Conservation (phyloP, 2,797 vertebrate genomes). For the Tokudaia muenninki region DNA sequence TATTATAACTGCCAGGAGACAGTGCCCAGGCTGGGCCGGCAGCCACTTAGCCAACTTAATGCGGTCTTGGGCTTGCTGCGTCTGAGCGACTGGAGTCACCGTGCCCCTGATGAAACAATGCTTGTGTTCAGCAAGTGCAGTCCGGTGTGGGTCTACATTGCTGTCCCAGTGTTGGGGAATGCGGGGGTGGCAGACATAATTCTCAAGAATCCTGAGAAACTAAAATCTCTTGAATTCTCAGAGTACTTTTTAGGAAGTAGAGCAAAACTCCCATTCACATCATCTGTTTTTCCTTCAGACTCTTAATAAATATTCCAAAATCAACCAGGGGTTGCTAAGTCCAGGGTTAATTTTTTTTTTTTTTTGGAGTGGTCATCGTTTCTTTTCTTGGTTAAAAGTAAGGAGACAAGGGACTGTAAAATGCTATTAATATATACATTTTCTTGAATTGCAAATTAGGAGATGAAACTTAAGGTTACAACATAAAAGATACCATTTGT, state of each 20-base stretch:
- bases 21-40: not conserved
- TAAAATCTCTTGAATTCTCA: constrained; percentile 48
- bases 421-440: constrained; percentile 25
- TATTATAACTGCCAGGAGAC: not conserved
- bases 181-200: not conserved
- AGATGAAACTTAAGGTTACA: constrained; percentile 29
- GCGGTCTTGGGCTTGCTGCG: not conserved
- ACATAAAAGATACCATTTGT: constrained; percentile 10
- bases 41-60: not conserved
- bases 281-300: constrained; percentile 43
- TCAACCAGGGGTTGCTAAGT: constrained; percentile 35
- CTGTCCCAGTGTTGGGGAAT: not conserved
- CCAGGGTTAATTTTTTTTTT: not conserved
- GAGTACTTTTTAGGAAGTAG: constrained; percentile 42
- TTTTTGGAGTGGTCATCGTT: constrained; percentile 4
- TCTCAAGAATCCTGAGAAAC: constrained; percentile 47
- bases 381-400: constrained; percentile 53
- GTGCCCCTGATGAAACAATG: not conserved
- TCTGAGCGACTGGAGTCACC: not conserved
- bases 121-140: not conserved
- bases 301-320: constrained; percentile 54
- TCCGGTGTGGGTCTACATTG: not conserved
- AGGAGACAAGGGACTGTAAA: constrained; percentile 40
- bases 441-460: constrained; percentile 57
- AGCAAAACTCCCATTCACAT: constrained; percentile 34